These are phyloP conservation scores for Sogatella furcifera DNA, from an alignment of 1,140 invertebrate genomes.

Conservation along the genomic window DNA sequence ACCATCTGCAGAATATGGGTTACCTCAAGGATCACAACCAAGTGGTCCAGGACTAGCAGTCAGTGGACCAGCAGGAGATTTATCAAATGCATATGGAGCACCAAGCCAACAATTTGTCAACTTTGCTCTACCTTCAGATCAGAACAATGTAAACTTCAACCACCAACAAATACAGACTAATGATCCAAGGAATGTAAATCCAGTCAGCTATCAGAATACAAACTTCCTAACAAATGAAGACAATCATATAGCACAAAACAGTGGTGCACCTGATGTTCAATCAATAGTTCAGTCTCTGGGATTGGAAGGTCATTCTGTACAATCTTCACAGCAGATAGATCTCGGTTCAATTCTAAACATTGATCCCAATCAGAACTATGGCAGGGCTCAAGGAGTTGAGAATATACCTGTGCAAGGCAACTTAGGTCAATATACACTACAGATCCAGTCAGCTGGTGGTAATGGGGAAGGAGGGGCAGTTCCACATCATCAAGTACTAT, in stretches of 20 bases:
- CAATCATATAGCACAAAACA: background rate
- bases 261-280: slow-evolving; percentile 14
- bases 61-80: slow-evolving; percentile 9
- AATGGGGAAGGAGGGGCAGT: slow-evolving; percentile 38
- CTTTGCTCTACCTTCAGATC: background rate
- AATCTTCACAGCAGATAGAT: slow-evolving; percentile 10
- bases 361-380: background rate
- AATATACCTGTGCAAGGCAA: slow-evolving; percentile 48
- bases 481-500: slow-evolving; percentile 60
- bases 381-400: background rate
- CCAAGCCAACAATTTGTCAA: slow-evolving; percentile 6
- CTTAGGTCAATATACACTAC: slow-evolving; percentile 53
- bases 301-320: slow-evolving; percentile 13
- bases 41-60: background rate
- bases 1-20: background rate
- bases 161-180: background rate
- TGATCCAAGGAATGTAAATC: background rate
- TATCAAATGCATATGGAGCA: slow-evolving; percentile 11
- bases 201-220: slow-evolving; percentile 10
- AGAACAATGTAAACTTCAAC: background rate
- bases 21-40: background rate
- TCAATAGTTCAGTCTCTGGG: slow-evolving; percentile 20
- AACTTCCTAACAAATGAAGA: slow-evolving; percentile 1
- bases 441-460: slow-evolving; percentile 47
- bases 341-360: background rate